Conservation (phyloP, 2,113 vertebrate species). For the Himantopus leucocephalus region DNA sequence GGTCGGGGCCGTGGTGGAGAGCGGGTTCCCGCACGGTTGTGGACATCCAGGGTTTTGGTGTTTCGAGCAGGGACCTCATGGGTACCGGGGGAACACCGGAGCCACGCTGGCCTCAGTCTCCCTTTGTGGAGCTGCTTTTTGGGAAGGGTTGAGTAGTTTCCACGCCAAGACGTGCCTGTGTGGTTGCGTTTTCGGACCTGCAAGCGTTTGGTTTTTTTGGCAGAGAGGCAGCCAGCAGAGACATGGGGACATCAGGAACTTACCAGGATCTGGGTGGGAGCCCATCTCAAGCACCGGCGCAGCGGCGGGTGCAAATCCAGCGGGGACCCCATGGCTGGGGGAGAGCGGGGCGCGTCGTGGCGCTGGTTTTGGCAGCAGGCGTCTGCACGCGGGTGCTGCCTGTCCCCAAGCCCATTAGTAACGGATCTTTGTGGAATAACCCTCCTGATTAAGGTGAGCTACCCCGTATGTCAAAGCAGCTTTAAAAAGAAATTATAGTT, state of each 20-base stretch:
- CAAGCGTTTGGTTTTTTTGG: background rate
- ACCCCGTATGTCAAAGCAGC: background rate
- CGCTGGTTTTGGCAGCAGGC: background rate
- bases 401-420: background rate
- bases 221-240: background rate
- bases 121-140: background rate
- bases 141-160: background rate
- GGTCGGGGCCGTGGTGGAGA: fast-evolving
- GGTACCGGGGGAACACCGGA: fast-evolving
- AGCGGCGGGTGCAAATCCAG: fast-evolving
- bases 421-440: background rate
- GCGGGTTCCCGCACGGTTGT: fast-evolving
- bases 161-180: fast-evolving
- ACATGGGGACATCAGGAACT: background rate
- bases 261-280: background rate
- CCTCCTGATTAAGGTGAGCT: background rate
- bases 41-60: background rate
- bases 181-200: fast-evolving
- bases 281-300: background rate
- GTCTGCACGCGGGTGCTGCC: fast-evolving
- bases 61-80: background rate
- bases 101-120: fast-evolving
- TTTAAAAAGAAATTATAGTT: background rate
- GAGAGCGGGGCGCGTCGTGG: fast-evolving
- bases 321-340: fast-evolving